These are phyloP conservation scores for Lomographa bimaculata DNA, from an alignment of 2,888 invertebrate species.

Conservation along the genomic window DNA sequence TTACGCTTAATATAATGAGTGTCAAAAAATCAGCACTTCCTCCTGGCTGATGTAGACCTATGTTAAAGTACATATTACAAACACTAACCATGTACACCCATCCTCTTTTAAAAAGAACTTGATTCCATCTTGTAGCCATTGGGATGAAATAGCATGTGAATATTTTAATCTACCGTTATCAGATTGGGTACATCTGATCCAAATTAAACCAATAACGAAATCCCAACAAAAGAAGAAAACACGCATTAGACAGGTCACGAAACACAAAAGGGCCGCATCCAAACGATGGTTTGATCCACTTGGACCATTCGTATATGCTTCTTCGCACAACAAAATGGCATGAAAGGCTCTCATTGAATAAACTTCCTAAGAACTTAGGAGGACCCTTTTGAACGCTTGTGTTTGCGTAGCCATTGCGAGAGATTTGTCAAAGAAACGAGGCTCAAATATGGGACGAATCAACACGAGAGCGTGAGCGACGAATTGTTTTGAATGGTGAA, in stretches of 20 bases:
- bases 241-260: constrained; percentile 25
- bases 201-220: constrained; percentile 14
- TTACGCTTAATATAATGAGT: too few species aligned
- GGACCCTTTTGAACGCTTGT: constrained; percentile 46
- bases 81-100: too few species aligned
- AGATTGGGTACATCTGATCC: too few species aligned
- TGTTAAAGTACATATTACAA: too few species aligned
- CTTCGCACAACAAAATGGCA: constrained; percentile 27
- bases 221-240: constrained; percentile 18
- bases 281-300: constrained; percentile 35
- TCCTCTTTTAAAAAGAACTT: too few species aligned
- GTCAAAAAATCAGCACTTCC: too few species aligned
- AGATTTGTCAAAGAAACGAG: constrained; percentile 64
- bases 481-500: constrained; percentile 40
- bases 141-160: too few species aligned
- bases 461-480: constrained; percentile 30
- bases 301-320: constrained; percentile 18
- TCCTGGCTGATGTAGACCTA: constrained; percentile 11
- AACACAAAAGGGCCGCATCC: constrained; percentile 27
- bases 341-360: constrained; percentile 45
- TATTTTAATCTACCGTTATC: too few species aligned
- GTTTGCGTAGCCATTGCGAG: constrained; percentile 54
- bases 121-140: too few species aligned
- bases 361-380: constrained; percentile 42
- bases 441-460: constrained; percentile 48